These are phyloP conservation scores for Lingula anatina DNA, from an alignment of 2,888 invertebrate genomes.

Conservation along the genomic window DNA sequence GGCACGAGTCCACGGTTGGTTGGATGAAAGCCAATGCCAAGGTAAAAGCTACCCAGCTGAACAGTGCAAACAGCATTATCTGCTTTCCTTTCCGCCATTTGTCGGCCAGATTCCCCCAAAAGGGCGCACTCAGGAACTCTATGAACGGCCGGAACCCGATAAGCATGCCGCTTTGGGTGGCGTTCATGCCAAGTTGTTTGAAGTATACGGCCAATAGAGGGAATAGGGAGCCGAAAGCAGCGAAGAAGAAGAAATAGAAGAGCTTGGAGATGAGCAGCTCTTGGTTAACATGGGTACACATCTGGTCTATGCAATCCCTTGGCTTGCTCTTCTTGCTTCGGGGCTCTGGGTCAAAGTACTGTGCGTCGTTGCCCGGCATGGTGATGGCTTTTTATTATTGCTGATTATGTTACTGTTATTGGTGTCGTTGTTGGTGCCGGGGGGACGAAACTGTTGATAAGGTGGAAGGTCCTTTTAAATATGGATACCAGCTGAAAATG, in stretches of 20 bases:
- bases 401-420: no score
- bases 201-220: constrained; percentile 98
- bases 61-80: constrained; percentile 80
- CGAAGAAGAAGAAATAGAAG: constrained; percentile 99
- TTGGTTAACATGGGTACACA: constrained; percentile 34
- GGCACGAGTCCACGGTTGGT: constrained; percentile 87
- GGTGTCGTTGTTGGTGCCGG: no score
- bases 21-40: constrained; percentile 92
- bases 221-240: constrained; percentile 96
- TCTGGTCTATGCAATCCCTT: constrained; percentile 32
- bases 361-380: no score
- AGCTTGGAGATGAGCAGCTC: constrained; percentile 83
- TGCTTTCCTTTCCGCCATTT: constrained; percentile 60
- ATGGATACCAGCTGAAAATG: no score
- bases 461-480: no score
- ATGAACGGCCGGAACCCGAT: constrained; percentile 95
- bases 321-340: constrained; percentile 4
- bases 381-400: no score
- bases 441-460: no score
- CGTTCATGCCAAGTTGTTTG: constrained; percentile 99
- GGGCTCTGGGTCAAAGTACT: no score
- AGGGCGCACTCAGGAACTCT: constrained; percentile 94
- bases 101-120: constrained; percentile 96
- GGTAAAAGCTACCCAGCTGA: constrained; percentile 96
- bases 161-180: constrained; percentile 78